Evolutionary conservation across 2,888 invertebrate species (phyloP), one percentile per base, ranked within the genome.

Genomic region (Platycheirus rosarum): DNA sequence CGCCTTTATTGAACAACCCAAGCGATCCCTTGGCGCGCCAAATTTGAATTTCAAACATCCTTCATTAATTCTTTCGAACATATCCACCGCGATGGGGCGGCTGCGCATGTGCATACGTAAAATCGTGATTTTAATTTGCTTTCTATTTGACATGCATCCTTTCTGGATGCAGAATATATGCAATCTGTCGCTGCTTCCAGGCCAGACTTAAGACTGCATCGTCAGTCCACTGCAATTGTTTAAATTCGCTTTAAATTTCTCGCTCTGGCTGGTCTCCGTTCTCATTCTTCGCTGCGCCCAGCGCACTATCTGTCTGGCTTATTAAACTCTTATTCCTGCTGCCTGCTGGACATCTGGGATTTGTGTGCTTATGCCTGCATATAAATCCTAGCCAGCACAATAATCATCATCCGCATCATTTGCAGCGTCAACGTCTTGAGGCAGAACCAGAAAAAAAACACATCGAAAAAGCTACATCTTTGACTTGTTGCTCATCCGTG

Each of bases 401-500:
- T 40, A 40, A 40, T 69, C 75, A 48, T 75, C 66, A 68, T 68
- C 26, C 40, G 63, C 65, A 65, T 76, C 57, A 77, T 65, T 57
- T 46, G 40, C 69, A 48, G 48, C 63, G 1, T 57, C 77, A 32
- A 57, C 48, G 37, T 57, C 51, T 66, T 48, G 53, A 37, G 29
- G 26, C 69, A 26, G 29, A 37, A 46, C n/a, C 14, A 63, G 14
- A 60, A 55, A 42, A 48, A 29, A n/a, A 37, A 23, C 16, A 37
- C 48, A 51, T 13, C 49, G 44, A 37, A 70, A 51, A 42, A 66
- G 73, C 48, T 62, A 55, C 74, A 75, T 75, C 70, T 80, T 70
- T 70, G 70, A 80, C 80, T 80, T 75, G 80, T 80, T 71, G 75
- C 80, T 57, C 75, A 70, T 75, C 44, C 69, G 46, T 79, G 73